Evolutionary conservation across 2,113 vertebrate genomes (phyloP), one percentile per base, ranked within the genome.

Genomic region (Sebastes schlegelii): DNA sequence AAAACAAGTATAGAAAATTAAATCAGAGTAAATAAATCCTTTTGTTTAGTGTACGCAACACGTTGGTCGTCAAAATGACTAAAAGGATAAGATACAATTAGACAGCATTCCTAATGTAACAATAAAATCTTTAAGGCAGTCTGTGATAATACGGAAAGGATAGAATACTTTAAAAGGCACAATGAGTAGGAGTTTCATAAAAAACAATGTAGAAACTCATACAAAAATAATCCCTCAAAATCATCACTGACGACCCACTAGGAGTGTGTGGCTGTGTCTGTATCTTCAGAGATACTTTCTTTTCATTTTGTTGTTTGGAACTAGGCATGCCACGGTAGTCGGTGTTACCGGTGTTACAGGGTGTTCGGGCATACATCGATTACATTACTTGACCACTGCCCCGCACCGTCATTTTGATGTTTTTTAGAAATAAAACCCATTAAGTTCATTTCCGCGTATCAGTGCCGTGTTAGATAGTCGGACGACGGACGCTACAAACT

Each of bases 71-170:
- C 45, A 76, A 76, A 79, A 83, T 48, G 19, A 79, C 43, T 23
- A 61, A 65, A 70, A 69, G 82, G 48, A 79, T 55, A 73, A 61
- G 68, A 81, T 60, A 77, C 64, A 84, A 77, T 73, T 70, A 77
- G 4, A 88, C 62, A 79, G 80, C 64, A 88, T 85, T 92, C 81
- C 83, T 86, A 80, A 88, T 71, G 63, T 61, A 74, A 82, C 55
- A 80, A 65, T 60, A 63, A 80, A 77, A 90, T 76, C 52, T 74
- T 52, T 71, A 86, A 69, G 26, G 68, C 75, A 54, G 45, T 60
- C 71, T 88, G 54, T 49, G 48, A 88, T 89, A 88, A 84, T 90
- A 88, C n/a, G 64, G 5, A 83, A 75, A 67, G 60, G 46, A 78
- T 78, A 88, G 26, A 79, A 91, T 79, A 86, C 46, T 57, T 57